Evolutionary conservation across 2,113 vertebrate species (phyloP).

Genomic region (Lanius ludovicianus): DNA sequence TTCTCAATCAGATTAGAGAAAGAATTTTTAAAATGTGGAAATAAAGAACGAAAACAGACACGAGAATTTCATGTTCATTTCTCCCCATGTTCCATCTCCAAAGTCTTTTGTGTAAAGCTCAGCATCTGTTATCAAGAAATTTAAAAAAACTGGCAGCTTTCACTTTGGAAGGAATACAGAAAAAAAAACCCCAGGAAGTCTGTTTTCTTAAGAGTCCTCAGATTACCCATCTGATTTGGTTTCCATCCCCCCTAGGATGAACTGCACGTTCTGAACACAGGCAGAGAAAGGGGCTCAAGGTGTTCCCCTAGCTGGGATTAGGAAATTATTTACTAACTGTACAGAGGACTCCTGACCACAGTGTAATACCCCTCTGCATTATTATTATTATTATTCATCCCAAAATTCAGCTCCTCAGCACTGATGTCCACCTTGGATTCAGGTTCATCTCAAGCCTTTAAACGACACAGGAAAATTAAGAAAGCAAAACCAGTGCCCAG

Average conservation of each 20-base stretch:
- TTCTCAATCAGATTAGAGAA: neutral
- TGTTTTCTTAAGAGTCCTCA: neutral
- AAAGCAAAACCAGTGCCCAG: neutral
- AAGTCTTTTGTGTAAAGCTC: slow-evolving; percentile 82
- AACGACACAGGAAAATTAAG: neutral
- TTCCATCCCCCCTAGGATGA: slow-evolving; percentile 81
- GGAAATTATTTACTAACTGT: slow-evolving; percentile 71
- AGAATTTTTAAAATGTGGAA: neutral
- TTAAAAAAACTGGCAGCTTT: slow-evolving; percentile 88
- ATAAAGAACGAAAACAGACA: neutral
- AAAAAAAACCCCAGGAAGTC: neutral
- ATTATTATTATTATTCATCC: slow-evolving; percentile 75
- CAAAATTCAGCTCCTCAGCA: slow-evolving; percentile 81
- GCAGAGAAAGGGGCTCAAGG: neutral
- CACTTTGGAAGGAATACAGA: slow-evolving; percentile 66
- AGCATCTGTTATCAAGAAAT: slow-evolving; percentile 82
- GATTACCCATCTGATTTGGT: slow-evolving; percentile 81
- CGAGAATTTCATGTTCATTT: neutral
- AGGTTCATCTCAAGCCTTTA: slow-evolving; percentile 84
- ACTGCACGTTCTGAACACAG: neutral
- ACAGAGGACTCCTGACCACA: slow-evolving; percentile 82
- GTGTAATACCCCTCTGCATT: slow-evolving; percentile 82
- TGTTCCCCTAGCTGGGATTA: too few species aligned
- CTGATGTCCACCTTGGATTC: slow-evolving; percentile 82
- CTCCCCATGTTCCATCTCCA: slow-evolving; percentile 81